Evolutionary conservation across 2,888 invertebrate species (phyloP).

Genomic region (Arge pagana): DNA sequence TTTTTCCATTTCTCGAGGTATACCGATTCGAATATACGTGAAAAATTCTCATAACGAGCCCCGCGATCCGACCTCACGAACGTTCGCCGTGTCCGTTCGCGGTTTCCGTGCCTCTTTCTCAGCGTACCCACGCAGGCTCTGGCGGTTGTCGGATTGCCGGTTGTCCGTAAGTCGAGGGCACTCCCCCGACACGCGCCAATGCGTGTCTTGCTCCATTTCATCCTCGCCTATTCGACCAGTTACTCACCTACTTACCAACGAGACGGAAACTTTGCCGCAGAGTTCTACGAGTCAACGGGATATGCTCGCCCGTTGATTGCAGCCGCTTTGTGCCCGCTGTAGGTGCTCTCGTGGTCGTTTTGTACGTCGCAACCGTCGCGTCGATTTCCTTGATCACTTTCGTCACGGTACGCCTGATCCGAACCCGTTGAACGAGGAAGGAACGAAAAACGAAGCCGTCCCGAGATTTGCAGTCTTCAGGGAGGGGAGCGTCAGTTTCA

Average conservation of each 20-base stretch:
- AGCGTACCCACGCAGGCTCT: constrained; percentile 20
- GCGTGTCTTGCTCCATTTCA: constrained; percentile 57
- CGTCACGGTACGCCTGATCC: no score
- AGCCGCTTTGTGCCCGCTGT: background rate
- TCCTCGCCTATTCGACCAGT: constrained; percentile 51
- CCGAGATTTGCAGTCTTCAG: no score
- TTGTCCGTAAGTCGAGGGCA: constrained; percentile 38
- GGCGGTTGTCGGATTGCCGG: background rate
- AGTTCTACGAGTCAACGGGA: constrained; percentile 8
- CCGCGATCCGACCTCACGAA: no score
- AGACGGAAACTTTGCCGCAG: constrained; percentile 53
- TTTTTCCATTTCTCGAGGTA: no score
- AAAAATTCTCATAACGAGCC: no score
- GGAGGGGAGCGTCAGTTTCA: no score
- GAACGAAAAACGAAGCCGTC: no score
- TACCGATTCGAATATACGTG: no score
- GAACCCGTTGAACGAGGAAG: no score
- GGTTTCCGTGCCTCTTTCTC: constrained; percentile 1
- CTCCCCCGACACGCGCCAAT: constrained; percentile 57
- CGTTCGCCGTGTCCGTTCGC: background rate
- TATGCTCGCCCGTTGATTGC: background rate
- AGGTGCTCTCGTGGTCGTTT: no score
- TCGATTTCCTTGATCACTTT: no score
- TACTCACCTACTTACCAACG: constrained; percentile 55
- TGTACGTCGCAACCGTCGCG: no score